Base-by-base conservation (phyloP, 1,140 invertebrate genomes). In the Tenebrio molitor region DNA sequence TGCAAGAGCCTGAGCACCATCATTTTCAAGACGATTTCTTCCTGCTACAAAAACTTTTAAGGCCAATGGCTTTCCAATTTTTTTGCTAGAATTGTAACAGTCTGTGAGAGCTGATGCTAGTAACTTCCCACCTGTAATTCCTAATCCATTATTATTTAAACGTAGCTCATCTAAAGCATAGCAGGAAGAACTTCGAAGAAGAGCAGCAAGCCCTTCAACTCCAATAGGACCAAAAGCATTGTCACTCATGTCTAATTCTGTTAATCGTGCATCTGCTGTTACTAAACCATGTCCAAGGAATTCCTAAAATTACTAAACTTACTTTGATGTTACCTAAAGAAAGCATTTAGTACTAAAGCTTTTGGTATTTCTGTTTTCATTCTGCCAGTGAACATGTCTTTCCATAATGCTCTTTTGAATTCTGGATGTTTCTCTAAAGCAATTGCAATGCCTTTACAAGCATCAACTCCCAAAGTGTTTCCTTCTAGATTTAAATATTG, bases 221-320 rank as follows among this genome's bases (percentile, higher is more conserved):
- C 97, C 97, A 80, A 97, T 95, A 0, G 97, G 97, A 2, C 98
- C 98, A 82, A 99, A 94, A 0, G 98, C 98, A 88, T 99, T 99
- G 82, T 99, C 97, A 85, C 97, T 98, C 0, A 99, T 86, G 81
- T 99, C 97, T 6, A 99, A 84, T 75, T 96, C 93, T 0, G 91
- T 89, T 0, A 99, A 86, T 1, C 89, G 85, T 1, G 95, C 94
- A 1, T 89, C 88, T 0, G 96, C 93, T 6, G 81, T 77, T 62
- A 95, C 94, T 46, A 99, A 88, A 2, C 94, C 96, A 71, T 87
- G 87, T 2, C 95, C 93, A 1, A 99, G 84, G 74, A 89, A 89
- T 84, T 90, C 87, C 91, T 93, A 73, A 74, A 46, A 10, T 16
- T 39, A 39, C 36, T 39, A 39, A 39, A 39, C 6, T 53, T 34